Evolutionary conservation across 2,888 invertebrate species (phyloP), one percentile per base, ranked within the genome.

Genomic region (Microctonus hyperodae): DNA sequence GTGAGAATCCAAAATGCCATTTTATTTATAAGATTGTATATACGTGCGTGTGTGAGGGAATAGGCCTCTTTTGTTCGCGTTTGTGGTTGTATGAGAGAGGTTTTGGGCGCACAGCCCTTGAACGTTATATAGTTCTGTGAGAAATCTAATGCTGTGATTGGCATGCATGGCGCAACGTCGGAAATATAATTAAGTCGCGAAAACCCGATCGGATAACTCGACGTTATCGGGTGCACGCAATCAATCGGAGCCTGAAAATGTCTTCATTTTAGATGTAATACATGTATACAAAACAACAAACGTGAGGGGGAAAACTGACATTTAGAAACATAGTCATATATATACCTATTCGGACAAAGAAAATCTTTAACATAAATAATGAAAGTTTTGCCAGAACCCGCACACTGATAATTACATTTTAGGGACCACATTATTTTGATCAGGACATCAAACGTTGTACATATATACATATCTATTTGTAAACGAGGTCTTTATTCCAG

Each of bases 371-470:
- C 75, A 78, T 77, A 76, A 79, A 79, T 79, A 78, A 77, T 78
- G 73, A 56, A 70, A 74, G 73, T 76, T 76, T 75, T 71, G n/a
- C 40, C 40, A 44, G 5, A n/a, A 40, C 69, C 71, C 68, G 70
- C 69, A 35, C 64, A 68, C 57, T 71, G 75, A 77, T 78, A 78
- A 79, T 79, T 78, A 79, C 78, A 79, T 79, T 78, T 74, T 72
- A 74, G 73, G 70, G 75, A 72, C 76, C 75, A 72, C 75, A 75
- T 68, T 77, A 76, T 78, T 77, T 75, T 72, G 73, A 71, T 72
- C 69, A 71, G 70, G 72, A 78, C 73, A 75, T 73, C 69, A 74
- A 71, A 73, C n/a, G n/a, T 16, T 16, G 16, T n/a, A 44, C 6
- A 44, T n/a, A 44, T 6, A 44, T 72, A 70, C 75, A 74, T 77